A percentile compares a stretch with the other conserved stretches of the same genome.
Evolutionary conservation across 2,888 invertebrate genomes (phyloP).

Genomic region (Amphimallon solstitiale): DNA sequence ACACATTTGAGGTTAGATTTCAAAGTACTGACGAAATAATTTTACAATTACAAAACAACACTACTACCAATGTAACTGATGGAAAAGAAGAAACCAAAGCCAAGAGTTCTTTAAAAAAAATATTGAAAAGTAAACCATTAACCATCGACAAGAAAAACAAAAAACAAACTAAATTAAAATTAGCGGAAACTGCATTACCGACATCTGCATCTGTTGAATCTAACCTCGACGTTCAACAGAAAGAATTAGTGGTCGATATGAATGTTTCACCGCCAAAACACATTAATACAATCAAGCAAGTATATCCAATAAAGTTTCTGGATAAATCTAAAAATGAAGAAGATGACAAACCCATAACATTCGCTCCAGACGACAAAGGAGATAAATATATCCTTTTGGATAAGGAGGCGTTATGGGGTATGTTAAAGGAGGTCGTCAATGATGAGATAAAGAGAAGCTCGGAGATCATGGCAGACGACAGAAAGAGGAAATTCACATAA

Average conservation of each 20-base stretch:
- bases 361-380: conserved; percentile 60
- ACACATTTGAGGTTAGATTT: conserved; percentile 30
- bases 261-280: conserved; percentile 49
- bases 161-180: conserved; percentile 30
- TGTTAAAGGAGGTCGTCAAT: conserved; percentile 68
- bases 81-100: conserved; percentile 25
- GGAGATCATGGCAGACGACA: conserved; percentile 14
- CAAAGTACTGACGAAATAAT: conserved; percentile 36
- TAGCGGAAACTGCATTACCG: conserved; percentile 14
- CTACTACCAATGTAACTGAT: conserved; percentile 25
- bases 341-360: conserved; percentile 47
- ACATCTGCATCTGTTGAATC: conserved; percentile 9
- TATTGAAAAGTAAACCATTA: conserved; percentile 3
- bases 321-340: conserved; percentile 42
- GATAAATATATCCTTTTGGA: conserved; percentile 69
- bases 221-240: conserved; percentile 24
- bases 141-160: conserved; percentile 25
- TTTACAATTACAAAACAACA: conserved; percentile 32
- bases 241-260: conserved; percentile 46
- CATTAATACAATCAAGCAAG: conserved; percentile 53
- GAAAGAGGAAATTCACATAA: conserved; percentile 15
- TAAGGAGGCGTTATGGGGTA: conserved; percentile 71
- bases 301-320: conserved; percentile 46
- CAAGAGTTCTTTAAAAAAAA: conserved; percentile 17
- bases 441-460: conserved; percentile 49